Evolutionary conservation across 2,888 invertebrate species (phyloP).

Genomic region (Acheta domesticus): DNA sequence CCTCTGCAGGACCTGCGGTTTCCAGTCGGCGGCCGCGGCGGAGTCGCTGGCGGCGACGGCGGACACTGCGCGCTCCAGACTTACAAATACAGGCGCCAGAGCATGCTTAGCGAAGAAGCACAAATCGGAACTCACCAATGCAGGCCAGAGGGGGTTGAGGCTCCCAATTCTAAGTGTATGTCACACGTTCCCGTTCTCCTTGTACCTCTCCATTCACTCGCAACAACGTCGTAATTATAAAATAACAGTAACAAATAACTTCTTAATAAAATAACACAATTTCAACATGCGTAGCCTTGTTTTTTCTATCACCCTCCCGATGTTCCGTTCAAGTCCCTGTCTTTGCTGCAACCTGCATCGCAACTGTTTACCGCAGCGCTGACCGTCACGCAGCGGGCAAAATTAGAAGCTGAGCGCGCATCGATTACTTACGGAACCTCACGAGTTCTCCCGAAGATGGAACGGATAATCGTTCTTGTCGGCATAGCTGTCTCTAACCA

Average conservation of each 20-base stretch:
- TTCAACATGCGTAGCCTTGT: slow-evolving; percentile 28
- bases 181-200: slow-evolving; percentile 21
- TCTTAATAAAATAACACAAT: slow-evolving; percentile 12
- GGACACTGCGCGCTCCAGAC: no score
- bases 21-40: no score
- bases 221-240: slow-evolving; percentile 26
- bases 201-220: slow-evolving; percentile 19
- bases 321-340: slow-evolving; percentile 30
- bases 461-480: slow-evolving; percentile 12
- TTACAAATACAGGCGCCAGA: no score
- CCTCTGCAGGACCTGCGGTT: no score
- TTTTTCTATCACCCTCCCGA: slow-evolving; percentile 29
- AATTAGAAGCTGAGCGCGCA: slow-evolving; percentile 28
- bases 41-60: no score
- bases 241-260: slow-evolving; percentile 27
- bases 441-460: slow-evolving; percentile 30
- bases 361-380: slow-evolving; percentile 36
- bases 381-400: slow-evolving; percentile 33
- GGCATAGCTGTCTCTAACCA: slow-evolving; percentile 18
- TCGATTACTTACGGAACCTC: slow-evolving; percentile 29
- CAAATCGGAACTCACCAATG: slow-evolving; percentile 28
- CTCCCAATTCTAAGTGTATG: slow-evolving; percentile 21
- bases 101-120: background rate
- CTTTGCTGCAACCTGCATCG: slow-evolving; percentile 36
- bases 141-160: slow-evolving; percentile 19